These are phyloP conservation scores for Probaryconus sp. DNA, from an alignment of 1,140 invertebrate genomes.

Conservation along the genomic window DNA sequence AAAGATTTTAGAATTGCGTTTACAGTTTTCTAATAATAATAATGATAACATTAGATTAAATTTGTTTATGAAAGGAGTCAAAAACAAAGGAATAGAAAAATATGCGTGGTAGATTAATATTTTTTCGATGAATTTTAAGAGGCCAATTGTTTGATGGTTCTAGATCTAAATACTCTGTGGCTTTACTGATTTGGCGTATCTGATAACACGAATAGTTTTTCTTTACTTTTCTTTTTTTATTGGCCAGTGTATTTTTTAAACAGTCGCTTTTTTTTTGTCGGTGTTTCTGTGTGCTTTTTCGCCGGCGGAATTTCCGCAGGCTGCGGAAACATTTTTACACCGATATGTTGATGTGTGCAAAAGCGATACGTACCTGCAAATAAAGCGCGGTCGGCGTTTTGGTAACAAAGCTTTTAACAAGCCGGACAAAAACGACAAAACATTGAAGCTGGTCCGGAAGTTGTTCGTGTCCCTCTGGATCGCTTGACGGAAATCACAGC, in stretches of 20 bases:
- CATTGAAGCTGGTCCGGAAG: slow-evolving; percentile 27
- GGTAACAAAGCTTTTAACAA: slow-evolving; percentile 71
- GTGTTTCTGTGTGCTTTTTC: slow-evolving; percentile 46
- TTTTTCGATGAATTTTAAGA: slow-evolving; percentile 36
- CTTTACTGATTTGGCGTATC: slow-evolving; percentile 38
- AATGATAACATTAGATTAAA: no score
- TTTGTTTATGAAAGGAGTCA: no score
- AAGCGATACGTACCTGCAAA: slow-evolving; percentile 54
- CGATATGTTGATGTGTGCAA: slow-evolving; percentile 63
- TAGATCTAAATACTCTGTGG: slow-evolving; percentile 25
- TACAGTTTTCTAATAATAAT: no score
- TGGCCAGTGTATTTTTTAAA: slow-evolving; percentile 20
- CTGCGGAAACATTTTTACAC: slow-evolving; percentile 69
- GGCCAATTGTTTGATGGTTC: slow-evolving; percentile 37
- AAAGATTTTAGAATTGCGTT: slow-evolving; percentile 30
- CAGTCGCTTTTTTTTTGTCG: slow-evolving; percentile 37
- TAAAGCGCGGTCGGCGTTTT: slow-evolving; percentile 54
- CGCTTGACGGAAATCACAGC: slow-evolving; percentile 15
- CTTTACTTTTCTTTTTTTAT: slow-evolving; percentile 34
- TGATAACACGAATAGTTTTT: slow-evolving; percentile 32
- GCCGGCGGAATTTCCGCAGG: slow-evolving; percentile 60
- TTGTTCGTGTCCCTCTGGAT: slow-evolving; percentile 22
- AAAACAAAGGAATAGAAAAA: no score
- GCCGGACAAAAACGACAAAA: slow-evolving; percentile 58
- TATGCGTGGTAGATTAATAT: slow-evolving; percentile 11